Conservation (phyloP, 2,888 invertebrate species). For the Nymphalis polychloros region DNA sequence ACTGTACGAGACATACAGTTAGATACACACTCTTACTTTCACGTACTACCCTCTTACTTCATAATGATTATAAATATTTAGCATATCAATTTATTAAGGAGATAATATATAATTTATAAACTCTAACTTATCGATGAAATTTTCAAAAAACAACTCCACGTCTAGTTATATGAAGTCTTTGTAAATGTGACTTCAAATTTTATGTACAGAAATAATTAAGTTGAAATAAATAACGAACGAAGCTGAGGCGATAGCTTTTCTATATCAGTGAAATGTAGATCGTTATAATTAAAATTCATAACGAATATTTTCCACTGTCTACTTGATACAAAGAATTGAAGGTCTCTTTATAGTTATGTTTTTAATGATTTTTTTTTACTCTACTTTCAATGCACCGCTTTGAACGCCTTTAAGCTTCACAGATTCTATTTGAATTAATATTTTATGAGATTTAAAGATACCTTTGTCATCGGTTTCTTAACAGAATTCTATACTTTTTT, state of each 20-base stretch:
- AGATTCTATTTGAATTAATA: slow-evolving; percentile 15
- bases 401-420: slow-evolving; percentile 16
- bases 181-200: no score
- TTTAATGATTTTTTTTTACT: slow-evolving; percentile 17
- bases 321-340: slow-evolving; percentile 36
- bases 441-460: slow-evolving; percentile 17
- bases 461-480: not conserved
- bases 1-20: no score
- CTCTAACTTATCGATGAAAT: no score
- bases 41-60: no score
- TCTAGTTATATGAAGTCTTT: no score
- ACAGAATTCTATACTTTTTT: not conserved
- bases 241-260: not conserved
- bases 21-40: no score
- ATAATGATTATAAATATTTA: no score
- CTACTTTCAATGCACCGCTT: slow-evolving; percentile 22
- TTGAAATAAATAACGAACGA: not conserved
- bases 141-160: no score
- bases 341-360: slow-evolving; percentile 34
- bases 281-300: slow-evolving; percentile 36
- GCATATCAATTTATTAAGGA: no score
- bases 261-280: slow-evolving; percentile 2
- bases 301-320: slow-evolving; percentile 26
- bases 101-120: no score
- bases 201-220: no score